Conservation (phyloP, 35 echinoderm and acorn worm genomes). For the Apostichopus californicus region DNA sequence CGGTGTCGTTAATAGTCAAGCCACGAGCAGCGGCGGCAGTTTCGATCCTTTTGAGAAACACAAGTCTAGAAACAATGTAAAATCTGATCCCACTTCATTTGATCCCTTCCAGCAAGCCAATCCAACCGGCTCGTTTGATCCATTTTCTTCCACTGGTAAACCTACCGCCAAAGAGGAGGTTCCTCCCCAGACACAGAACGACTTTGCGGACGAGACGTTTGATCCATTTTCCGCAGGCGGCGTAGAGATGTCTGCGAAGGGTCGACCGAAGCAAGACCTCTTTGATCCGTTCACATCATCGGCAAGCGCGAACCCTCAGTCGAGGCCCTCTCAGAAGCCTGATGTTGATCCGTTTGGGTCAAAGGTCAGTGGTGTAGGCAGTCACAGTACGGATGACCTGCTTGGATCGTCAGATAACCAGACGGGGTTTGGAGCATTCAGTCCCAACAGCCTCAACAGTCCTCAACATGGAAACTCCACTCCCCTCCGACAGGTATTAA, state of each 20-base stretch:
- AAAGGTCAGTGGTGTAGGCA: conserved; percentile 7
- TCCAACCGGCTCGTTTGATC: conserved; percentile 52
- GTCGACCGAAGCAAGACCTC: conserved; percentile 11
- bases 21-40: conserved; percentile 2
- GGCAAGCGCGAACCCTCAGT: background rate
- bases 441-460: background rate
- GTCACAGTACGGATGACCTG: conserved; percentile 48
- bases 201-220: background rate
- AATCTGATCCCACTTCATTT: background rate
- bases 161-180: background rate
- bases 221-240: background rate
- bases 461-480: conserved; percentile 23
- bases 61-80: background rate
- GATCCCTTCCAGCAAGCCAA: conserved; percentile 35
- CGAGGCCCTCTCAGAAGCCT: background rate
- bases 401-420: background rate
- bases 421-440: conserved; percentile 36
- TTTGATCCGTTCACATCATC: conserved; percentile 83
- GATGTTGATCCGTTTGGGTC: conserved; percentile 44
- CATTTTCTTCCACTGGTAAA: conserved; percentile 55
- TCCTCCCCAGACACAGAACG: conserved; percentile 1
- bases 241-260: background rate
- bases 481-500: conserved; percentile 64
- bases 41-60: conserved; percentile 84
- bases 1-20: background rate